A percentile compares a stretch with the other conserved stretches of the same genome.
Conservation (phyloP, 2,113 vertebrate species). For the Solea solea region DNA sequence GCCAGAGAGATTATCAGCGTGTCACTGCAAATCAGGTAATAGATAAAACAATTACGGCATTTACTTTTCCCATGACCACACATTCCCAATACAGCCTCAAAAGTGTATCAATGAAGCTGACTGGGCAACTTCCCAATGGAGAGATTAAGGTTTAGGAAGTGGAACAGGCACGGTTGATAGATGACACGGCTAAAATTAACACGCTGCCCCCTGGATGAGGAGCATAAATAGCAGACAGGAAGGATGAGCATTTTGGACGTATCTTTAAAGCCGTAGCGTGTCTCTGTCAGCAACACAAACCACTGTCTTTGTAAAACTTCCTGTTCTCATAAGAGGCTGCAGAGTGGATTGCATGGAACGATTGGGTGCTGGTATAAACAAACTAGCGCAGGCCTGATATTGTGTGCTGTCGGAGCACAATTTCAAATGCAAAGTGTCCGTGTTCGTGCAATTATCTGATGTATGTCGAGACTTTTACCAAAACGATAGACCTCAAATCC, state of each 20-base stretch:
- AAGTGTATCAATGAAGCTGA: constrained; percentile 46
- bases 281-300: constrained; percentile 22
- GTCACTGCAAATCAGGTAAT: constrained; percentile 26
- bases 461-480: neutral
- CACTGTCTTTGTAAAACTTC: neutral
- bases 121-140: constrained; percentile 58
- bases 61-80: neutral
- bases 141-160: constrained; percentile 78
- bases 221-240: constrained; percentile 74
- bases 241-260: constrained; percentile 40
- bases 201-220: constrained; percentile 66
- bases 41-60: neutral
- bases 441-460: neutral
- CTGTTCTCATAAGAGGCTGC: neutral
- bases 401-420: neutral
- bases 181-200: constrained; percentile 81
- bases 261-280: constrained; percentile 25
- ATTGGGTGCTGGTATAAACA: too few species aligned
- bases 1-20: neutral
- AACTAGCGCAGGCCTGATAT: neutral
- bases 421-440: neutral
- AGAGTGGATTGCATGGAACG: neutral
- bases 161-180: constrained; percentile 71
- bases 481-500: constrained; percentile 31
- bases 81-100: constrained; percentile 29